Evolutionary conservation across 1,140 invertebrate genomes (phyloP).

Genomic region (Hyles vespertilio): DNA sequence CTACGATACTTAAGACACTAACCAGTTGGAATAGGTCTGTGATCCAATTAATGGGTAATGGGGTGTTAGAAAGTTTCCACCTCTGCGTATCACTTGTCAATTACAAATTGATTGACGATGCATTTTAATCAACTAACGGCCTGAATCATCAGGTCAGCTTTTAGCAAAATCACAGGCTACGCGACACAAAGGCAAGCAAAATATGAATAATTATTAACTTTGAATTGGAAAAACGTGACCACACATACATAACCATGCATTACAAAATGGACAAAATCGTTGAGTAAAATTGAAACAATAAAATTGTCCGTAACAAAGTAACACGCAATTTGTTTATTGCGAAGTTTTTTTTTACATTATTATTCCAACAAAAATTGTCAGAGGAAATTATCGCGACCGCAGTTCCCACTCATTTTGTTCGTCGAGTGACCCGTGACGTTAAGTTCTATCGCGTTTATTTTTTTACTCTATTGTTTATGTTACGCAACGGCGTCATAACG

Average conservation of each 20-base stretch:
- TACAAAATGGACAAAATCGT: not conserved
- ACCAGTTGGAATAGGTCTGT: no score
- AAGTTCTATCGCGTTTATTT: slow-evolving; percentile 25
- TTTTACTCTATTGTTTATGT: slow-evolving; percentile 26
- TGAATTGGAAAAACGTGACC: not conserved
- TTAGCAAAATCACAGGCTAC: no score
- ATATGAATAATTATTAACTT: not conserved
- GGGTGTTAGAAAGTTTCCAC: no score
- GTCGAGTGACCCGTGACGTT: slow-evolving; percentile 36
- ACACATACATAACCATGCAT: not conserved
- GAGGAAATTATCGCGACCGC: not conserved
- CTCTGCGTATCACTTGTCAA: no score
- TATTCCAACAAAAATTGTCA: not conserved
- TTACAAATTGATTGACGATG: no score
- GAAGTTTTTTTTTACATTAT: slow-evolving; percentile 1
- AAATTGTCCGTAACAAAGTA: not conserved
- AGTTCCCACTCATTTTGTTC: slow-evolving; percentile 35
- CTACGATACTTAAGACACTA: no score
- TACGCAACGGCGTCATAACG: slow-evolving; percentile 24
- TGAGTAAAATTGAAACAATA: not conserved
- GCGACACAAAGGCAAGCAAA: not conserved
- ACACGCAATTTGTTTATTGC: not conserved
- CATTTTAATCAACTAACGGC: no score
- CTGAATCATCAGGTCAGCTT: no score
- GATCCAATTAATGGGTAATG: no score